phyloP scores from a whole-genome alignment of 2,888 invertebrate species.

The Onthophagus sagittarius region DNA sequence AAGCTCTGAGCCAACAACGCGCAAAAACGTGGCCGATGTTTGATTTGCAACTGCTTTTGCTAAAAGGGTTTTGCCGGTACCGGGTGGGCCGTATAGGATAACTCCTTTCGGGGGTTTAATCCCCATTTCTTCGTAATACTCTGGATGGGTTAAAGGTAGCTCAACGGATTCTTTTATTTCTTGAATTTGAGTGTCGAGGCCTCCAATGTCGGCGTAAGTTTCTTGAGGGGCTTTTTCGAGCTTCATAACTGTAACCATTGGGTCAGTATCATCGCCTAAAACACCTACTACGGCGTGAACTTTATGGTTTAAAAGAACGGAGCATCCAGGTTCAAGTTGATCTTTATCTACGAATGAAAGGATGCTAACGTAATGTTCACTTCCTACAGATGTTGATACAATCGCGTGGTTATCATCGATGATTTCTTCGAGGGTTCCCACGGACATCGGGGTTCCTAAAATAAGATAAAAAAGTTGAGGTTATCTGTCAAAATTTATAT shows the following conservation, averaged over 20 bases:
- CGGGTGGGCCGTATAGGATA: conserved; percentile 96
- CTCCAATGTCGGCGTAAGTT: conserved; percentile 98
- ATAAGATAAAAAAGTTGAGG: too few relatives aligned
- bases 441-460: conserved; percentile 96
- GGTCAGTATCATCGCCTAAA: conserved; percentile 97
- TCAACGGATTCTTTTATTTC: conserved; percentile 99
- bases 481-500: background rate
- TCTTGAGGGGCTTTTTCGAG: conserved; percentile 99
- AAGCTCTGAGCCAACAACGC: conserved; percentile 98
- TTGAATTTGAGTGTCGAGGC: conserved; percentile 95
- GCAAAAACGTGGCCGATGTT: conserved; percentile 96
- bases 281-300: conserved; percentile 97
- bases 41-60: conserved; percentile 99
- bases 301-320: conserved; percentile 97
- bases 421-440: conserved; percentile 98
- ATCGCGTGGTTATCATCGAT: conserved; percentile 99
- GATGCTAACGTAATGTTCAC: conserved; percentile 99
- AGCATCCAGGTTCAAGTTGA: conserved; percentile 97
- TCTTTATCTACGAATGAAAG: conserved; percentile 99
- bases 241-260: conserved; percentile 99
- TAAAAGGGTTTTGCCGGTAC: conserved; percentile 95
- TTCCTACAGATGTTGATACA: conserved; percentile 97
- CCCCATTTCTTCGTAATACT: conserved; percentile 99
- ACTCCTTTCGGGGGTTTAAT: conserved; percentile 99
- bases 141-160: conserved; percentile 96